Evolutionary conservation across 2,113 vertebrate species (phyloP).

Genomic region (Nematolebias whitei): DNA sequence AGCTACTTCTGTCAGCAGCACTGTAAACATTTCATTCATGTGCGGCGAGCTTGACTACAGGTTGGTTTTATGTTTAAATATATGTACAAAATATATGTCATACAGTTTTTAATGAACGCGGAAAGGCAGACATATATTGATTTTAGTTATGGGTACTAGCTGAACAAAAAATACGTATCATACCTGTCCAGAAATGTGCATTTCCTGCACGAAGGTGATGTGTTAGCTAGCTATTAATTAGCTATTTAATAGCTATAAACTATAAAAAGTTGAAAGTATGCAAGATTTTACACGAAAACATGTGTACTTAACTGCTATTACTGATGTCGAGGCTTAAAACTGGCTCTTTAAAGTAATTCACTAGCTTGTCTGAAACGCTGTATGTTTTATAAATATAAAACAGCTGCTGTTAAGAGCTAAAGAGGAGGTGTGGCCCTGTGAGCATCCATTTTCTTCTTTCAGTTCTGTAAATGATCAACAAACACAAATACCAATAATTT

Average conservation of each 20-base stretch:
- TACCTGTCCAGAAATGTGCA: neutral
- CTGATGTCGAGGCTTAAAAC: neutral
- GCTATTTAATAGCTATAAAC: too few relatives aligned
- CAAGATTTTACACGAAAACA: neutral
- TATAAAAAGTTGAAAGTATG: too few relatives aligned
- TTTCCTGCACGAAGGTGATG: neutral
- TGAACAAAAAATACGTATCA: neutral
- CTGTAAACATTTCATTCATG: conserved; percentile 55
- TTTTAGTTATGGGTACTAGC: neutral
- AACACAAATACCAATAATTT: neutral
- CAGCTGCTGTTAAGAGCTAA: neutral
- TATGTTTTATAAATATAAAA: neutral
- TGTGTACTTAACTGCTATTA: neutral
- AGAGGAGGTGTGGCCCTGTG: neutral
- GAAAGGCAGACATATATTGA: accelerated
- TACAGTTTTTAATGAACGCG: neutral
- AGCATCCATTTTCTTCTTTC: neutral
- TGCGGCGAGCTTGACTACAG: neutral
- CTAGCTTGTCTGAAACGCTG: neutral
- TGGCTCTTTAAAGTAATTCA: neutral
- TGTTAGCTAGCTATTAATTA: conserved; percentile 13
- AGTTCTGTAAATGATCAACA: neutral
- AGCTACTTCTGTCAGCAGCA: conserved; percentile 1
- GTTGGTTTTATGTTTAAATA: conserved; percentile 2
- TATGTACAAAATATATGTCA: neutral